Evolutionary conservation across 2,797 vertebrate genomes (phyloP), one percentile per base, ranked within the genome.

Genomic region (Gorsachius magnificus): DNA sequence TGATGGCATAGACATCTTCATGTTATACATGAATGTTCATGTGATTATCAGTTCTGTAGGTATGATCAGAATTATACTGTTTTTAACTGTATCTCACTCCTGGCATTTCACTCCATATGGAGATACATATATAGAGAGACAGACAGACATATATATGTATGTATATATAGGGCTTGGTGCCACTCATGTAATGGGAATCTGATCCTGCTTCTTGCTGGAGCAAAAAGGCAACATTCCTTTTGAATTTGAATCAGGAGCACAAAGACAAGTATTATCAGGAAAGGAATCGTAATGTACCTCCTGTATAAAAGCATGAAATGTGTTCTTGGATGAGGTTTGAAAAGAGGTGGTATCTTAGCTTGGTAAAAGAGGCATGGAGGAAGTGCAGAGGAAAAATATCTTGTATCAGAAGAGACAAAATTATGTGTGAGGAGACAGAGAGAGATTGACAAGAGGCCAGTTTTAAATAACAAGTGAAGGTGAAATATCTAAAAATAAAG

Each of bases 401-500:
- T 86, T 81, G 24, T n/a, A 46, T 65, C 11, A 35, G 24, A 91
- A 87, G 56, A 82, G 56, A 71, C 25, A 87, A 79, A 86, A 89
- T 81, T 90, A 61, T 3, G 0, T 79, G 24, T 81, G 43, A 71
- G 35, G 60, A 82, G 33, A 63, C 28, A 26, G 64, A 78, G 92
- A 53, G 13, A 93, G 51, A 70, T 48, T 85, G 81, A 87, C 69
- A 87, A 87, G 26, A 74, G 35, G 33, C 7, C 46, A 31, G 56
- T 87, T 91, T 90, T 77, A 85, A 95, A 64, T 77, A 84, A 80
- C 33, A 87, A 87, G 12, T 33, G 65, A 92, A 79, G 14, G 66
- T 43, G 70, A 80, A 86, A 87, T 48, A 35, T 75, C 29, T 65
- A 84, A 82, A 94, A 89, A 65, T 65, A 65, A 75, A 50, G 28